Evolutionary conservation across 2,888 invertebrate species (phyloP).

Genomic region (Clitarchus hookeri): DNA sequence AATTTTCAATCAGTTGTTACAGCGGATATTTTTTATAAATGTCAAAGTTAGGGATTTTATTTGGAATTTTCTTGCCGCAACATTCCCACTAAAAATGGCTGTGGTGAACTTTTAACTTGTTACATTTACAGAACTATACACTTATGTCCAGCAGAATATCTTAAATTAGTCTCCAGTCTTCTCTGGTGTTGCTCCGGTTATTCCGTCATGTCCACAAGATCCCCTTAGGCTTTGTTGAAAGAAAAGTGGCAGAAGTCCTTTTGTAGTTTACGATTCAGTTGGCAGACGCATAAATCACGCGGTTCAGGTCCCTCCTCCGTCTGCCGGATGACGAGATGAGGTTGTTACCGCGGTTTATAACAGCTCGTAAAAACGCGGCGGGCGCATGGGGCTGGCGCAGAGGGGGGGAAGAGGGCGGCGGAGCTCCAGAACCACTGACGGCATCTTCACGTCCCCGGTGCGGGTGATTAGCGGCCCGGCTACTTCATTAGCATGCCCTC

Average conservation of each 20-base stretch:
- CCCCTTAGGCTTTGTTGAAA: too few species aligned
- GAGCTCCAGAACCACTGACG: neutral
- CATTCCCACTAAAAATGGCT: too few species aligned
- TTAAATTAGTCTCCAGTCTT: too few species aligned
- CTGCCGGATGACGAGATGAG: neutral
- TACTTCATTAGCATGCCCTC: neutral
- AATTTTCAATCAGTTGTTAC: too few species aligned
- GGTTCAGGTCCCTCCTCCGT: neutral
- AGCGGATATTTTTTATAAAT: too few species aligned
- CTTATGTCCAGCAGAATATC: too few species aligned
- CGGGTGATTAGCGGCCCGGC: neutral
- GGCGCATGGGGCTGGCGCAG: neutral
- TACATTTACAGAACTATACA: too few species aligned
- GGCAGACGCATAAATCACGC: neutral
- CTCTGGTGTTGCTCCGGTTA: too few species aligned
- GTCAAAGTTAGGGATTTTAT: too few species aligned
- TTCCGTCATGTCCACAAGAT: too few species aligned
- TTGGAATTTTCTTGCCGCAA: too few species aligned
- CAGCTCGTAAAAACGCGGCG: neutral
- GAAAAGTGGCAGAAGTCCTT: neutral
- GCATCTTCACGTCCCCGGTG: neutral
- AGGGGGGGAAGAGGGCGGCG: neutral
- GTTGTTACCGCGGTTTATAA: slow-evolving; percentile 21
- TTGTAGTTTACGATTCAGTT: neutral
- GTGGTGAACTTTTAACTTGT: too few species aligned